phyloP scores from a whole-genome alignment of 2,797 vertebrate genomes.

The Platyrinchus mystaceus region DNA sequence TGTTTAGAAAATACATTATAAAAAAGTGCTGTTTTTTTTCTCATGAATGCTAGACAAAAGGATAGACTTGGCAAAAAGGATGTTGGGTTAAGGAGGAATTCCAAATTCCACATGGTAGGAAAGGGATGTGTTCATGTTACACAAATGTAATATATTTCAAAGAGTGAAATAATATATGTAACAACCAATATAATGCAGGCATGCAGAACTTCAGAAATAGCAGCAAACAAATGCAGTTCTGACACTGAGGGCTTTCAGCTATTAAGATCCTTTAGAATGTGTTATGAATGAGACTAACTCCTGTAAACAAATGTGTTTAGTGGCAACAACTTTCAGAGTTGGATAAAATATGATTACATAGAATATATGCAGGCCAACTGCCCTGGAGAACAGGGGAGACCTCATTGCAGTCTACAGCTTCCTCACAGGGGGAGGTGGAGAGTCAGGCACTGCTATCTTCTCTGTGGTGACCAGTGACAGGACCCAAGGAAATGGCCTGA shows the following conservation, averaged over 20 bases:
- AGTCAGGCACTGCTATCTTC: background rate
- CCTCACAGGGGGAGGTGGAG: background rate
- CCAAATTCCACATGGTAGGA: background rate
- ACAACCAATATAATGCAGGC: background rate
- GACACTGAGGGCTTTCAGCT: background rate
- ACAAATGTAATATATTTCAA: background rate
- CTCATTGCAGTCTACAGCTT: background rate
- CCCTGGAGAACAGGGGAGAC: background rate
- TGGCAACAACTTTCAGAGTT: background rate
- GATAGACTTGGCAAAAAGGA: background rate
- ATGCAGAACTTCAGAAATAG: background rate
- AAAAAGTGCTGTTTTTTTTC: background rate
- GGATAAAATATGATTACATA: background rate
- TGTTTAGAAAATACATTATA: background rate
- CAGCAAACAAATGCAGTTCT: background rate
- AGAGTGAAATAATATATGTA: background rate
- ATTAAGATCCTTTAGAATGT: background rate
- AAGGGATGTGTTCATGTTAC: background rate
- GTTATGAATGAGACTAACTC: background rate
- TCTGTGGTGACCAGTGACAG: background rate
- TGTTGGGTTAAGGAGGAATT: background rate
- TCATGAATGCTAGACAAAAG: background rate
- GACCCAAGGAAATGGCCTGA: background rate
- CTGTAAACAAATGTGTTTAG: background rate
- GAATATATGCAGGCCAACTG: background rate